These are phyloP conservation scores for Leptinotarsa juncta DNA, from an alignment of 2,888 invertebrate genomes.

Conservation along the genomic window DNA sequence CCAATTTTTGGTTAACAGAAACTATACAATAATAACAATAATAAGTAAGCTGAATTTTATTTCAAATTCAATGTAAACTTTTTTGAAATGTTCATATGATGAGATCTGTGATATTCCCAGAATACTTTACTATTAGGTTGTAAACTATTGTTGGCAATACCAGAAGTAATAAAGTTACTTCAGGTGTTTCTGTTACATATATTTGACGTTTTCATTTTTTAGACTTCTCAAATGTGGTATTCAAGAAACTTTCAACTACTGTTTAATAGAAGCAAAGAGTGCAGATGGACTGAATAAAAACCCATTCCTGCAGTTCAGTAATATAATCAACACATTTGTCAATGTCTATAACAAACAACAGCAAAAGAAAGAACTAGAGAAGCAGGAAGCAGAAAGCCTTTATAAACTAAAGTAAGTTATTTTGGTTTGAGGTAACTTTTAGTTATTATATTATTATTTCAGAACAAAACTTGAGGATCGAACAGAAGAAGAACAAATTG, in stretches of 20 bases:
- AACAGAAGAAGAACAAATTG: slow-evolving; percentile 76
- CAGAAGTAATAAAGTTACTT: too few relatives aligned
- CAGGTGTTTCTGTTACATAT: not conserved
- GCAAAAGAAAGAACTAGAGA: slow-evolving; percentile 73
- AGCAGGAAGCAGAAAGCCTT: slow-evolving; percentile 81
- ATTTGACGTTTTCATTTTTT: slow-evolving; percentile 33
- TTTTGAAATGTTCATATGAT: too few relatives aligned
- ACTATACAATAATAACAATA: too few relatives aligned
- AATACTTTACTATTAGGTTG: too few relatives aligned
- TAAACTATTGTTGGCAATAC: too few relatives aligned
- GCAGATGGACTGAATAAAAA: slow-evolving; percentile 48
- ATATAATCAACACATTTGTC: slow-evolving; percentile 73
- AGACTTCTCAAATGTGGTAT: slow-evolving; percentile 79
- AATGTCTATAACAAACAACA: slow-evolving; percentile 83
- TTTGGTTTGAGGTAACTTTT: not conserved
- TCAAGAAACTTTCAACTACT: slow-evolving; percentile 75
- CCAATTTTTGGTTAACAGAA: too few relatives aligned
- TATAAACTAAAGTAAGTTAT: slow-evolving; percentile 75
- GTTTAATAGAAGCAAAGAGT: slow-evolving; percentile 67
- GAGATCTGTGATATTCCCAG: too few relatives aligned
- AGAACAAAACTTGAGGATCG: slow-evolving; percentile 75
- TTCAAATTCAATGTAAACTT: too few relatives aligned
- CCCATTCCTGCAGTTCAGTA: slow-evolving; percentile 65
- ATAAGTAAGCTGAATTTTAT: too few relatives aligned
- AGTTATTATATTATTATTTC: slow-evolving; percentile 40